phyloP scores from a whole-genome alignment of 37 sponge, comb jelly and placozoan species.

The Tethya wilhelma region DNA sequence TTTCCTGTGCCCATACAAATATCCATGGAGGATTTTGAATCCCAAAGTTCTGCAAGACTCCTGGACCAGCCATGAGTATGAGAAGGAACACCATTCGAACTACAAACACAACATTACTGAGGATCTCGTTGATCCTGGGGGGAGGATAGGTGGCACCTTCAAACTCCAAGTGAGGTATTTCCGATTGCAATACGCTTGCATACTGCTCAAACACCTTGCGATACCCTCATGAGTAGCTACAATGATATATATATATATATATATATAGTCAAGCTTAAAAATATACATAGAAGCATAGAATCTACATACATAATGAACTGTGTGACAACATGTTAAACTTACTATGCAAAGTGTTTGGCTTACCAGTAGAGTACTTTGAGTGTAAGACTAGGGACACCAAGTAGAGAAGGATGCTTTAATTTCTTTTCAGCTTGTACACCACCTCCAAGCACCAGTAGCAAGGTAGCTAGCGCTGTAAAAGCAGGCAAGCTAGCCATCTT shows the following conservation, averaged over 20 bases:
- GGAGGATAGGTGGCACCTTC: constrained; percentile 89
- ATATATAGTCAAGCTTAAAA: too few relatives aligned
- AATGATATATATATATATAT: too few relatives aligned
- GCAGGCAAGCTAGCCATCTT: too few relatives aligned
- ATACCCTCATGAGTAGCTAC: constrained; percentile 89
- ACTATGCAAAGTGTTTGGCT: too few relatives aligned
- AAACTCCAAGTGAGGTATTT: constrained; percentile 73
- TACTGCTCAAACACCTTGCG: constrained; percentile 90
- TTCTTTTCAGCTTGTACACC: constrained; percentile 21
- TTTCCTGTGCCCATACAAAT: constrained; percentile 81
- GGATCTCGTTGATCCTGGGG: constrained; percentile 33
- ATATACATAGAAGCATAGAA: too few relatives aligned
- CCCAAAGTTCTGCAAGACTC: constrained; percentile 40
- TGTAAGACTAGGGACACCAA: constrained; percentile 9
- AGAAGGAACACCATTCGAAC: constrained; percentile 50
- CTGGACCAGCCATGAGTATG: constrained; percentile 60
- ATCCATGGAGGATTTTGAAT: constrained; percentile 62
- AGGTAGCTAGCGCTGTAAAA: too few relatives aligned
- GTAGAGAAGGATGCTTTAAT: constrained; percentile 35
- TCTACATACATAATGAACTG: too few relatives aligned
- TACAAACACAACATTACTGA: constrained; percentile 57
- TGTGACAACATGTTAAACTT: too few relatives aligned
- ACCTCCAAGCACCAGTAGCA: constrained; percentile 3
- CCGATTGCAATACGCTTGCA: constrained; percentile 59
- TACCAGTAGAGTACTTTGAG: constrained; percentile 62